Evolutionary conservation across 2,888 invertebrate genomes (phyloP).

Genomic region (Campopleginae sp.): DNA sequence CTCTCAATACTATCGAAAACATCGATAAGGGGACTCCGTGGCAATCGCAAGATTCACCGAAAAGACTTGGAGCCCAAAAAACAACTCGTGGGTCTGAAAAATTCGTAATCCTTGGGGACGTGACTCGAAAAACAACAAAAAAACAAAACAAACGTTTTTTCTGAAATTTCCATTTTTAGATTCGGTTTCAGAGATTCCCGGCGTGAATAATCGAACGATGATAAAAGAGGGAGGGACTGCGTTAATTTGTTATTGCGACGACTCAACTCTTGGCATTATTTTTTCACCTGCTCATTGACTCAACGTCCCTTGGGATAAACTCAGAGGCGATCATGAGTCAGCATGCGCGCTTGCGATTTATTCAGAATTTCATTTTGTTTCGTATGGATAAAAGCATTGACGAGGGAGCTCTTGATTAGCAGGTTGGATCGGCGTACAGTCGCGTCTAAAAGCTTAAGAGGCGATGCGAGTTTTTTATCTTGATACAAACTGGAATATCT

Average conservation of each 20-base stretch:
- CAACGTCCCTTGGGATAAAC: background rate
- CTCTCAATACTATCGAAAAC: too few species aligned
- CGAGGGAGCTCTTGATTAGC: constrained; percentile 28
- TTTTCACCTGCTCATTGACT: background rate
- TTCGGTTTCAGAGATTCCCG: too few species aligned
- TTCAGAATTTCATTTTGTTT: constrained; percentile 20
- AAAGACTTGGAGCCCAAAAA: too few species aligned
- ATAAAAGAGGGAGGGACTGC: background rate
- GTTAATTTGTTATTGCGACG: background rate
- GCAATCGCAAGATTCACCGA: too few species aligned
- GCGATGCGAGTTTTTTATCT: too few species aligned
- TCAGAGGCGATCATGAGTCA: constrained; percentile 11
- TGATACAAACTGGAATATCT: too few species aligned
- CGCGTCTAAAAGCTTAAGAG: background rate
- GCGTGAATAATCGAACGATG: background rate
- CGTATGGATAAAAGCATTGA: constrained; percentile 56
- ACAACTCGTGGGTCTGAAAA: too few species aligned
- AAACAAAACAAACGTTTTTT: too few species aligned
- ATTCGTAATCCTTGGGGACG: too few species aligned
- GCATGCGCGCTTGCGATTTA: background rate
- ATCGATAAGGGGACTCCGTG: too few species aligned
- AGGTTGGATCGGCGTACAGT: constrained; percentile 14
- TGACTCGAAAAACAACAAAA: too few species aligned
- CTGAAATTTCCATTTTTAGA: too few species aligned
- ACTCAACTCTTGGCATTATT: background rate